Evolutionary conservation across 2,888 invertebrate genomes (phyloP).

Genomic region (Oscheius onirici): DNA sequence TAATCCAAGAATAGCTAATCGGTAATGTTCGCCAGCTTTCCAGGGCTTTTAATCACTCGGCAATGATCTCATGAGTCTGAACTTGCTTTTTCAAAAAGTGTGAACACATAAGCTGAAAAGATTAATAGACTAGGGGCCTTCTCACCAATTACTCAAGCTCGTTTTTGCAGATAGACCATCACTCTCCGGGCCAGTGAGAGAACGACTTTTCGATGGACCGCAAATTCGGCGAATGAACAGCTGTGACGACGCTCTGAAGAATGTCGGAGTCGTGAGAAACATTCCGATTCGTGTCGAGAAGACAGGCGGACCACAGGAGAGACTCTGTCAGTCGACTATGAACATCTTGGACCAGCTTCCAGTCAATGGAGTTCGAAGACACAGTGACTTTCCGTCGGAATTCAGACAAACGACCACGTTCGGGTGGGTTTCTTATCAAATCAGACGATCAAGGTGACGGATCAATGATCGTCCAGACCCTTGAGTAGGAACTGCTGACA

Average conservation of each 20-base stretch:
- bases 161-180: not conserved
- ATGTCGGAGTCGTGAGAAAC: conserved; percentile 28
- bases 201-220: conserved; percentile 21
- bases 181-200: conserved; percentile 9
- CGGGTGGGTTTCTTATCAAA: conserved; percentile 5
- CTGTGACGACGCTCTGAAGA: conserved; percentile 32
- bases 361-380: not conserved
- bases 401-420: conserved; percentile 19
- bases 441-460: too few relatives aligned
- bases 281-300: conserved; percentile 29
- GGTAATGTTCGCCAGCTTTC: too few relatives aligned
- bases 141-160: not conserved
- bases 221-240: conserved; percentile 28
- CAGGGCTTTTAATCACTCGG: too few relatives aligned
- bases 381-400: conserved; percentile 19
- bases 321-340: conserved; percentile 5
- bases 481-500: too few relatives aligned
- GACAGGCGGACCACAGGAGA: not conserved
- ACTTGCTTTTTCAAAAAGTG: not conserved
- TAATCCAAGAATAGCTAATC: too few relatives aligned
- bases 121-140: not conserved
- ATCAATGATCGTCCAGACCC: too few relatives aligned
- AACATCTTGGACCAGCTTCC: conserved; percentile 5
- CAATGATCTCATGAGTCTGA: too few relatives aligned
- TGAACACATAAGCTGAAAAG: not conserved